Base-by-base conservation (phyloP, 2,797 vertebrate species). In the Ambastaia sidthimunki region DNA sequence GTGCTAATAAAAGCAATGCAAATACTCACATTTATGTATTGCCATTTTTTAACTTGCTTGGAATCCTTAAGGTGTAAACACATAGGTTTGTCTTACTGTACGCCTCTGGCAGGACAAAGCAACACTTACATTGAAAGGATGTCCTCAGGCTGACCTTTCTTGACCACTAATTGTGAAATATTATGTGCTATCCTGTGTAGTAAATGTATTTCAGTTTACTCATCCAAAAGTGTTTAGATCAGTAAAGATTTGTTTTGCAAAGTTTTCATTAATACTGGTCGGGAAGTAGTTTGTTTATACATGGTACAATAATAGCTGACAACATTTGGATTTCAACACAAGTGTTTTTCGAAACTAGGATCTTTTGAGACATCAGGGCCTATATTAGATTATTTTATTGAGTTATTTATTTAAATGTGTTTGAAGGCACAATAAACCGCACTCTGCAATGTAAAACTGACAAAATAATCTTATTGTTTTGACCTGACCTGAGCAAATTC, bases 171-270 rank as follows among this genome's bases (percentile, higher is more conserved):
- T 54, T 44, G 21, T 37, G 25, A 47, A 47, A 57, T 34, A 74
- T 78, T 10, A 67, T 0, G 41, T 75, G 50, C 76, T 44, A 28
- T 80, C 63, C 6, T 65, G 3, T 73, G 47, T 74, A 68, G 74
- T 71, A 66, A 71, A 67, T 67, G 34, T 76, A 52, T 19, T 72
- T 41, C 47, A 71, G 59, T 85, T 80, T 68, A 28, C 80, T 81
- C 59, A 76, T 72, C 74, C 44, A 44, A 84, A 82, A 82, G 82
- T 89, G 82, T 90, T 52, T 85, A 57, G 82, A 87, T 83, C 76
- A 92, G 90, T 91, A 93, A 91, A 90, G 59, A 16, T 88, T 91
- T 83, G 70, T 44, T 74, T 78, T 55, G 60, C 31, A 15, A 34
- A 44, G 41, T 44, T 11, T 44, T 11, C 10, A 7, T 44, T 44